Conservation (phyloP, 2,797 vertebrate species). For the Coranthus polyacanthus region DNA sequence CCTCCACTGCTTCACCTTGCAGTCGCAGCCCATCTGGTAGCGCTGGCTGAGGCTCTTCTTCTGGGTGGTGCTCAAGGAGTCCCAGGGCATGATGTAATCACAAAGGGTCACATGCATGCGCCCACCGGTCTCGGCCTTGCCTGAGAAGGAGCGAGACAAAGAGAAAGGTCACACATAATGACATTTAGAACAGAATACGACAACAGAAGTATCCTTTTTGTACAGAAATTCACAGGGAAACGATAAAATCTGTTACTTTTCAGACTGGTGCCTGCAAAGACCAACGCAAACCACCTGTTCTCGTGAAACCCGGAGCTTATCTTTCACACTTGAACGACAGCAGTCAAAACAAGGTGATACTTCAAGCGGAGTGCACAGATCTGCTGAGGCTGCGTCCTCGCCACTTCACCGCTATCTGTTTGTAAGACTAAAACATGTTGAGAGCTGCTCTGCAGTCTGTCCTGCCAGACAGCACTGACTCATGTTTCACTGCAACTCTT, state of each 20-base stretch:
- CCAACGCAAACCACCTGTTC: slow-evolving; percentile 14
- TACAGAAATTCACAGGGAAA: slow-evolving; percentile 1
- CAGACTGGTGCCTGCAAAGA: slow-evolving; percentile 20
- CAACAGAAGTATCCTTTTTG: not conserved
- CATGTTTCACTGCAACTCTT: slow-evolving; percentile 28
- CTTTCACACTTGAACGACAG: slow-evolving; percentile 5
- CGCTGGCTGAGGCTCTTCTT: slow-evolving; percentile 98
- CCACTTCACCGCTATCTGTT: slow-evolving; percentile 34
- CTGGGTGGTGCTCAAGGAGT: slow-evolving; percentile 93
- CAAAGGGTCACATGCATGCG: slow-evolving; percentile 97
- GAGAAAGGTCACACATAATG: slow-evolving; percentile 3
- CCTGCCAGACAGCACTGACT: slow-evolving; percentile 45
- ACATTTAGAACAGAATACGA: slow-evolving; percentile 2
- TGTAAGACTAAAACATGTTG: slow-evolving; percentile 51
- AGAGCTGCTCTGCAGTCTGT: too few species aligned
- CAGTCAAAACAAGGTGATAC: slow-evolving; percentile 64
- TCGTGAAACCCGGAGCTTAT: slow-evolving; percentile 7
- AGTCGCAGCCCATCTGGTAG: slow-evolving; percentile 99
- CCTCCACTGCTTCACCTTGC: too few species aligned
- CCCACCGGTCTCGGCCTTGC: slow-evolving; percentile 91
- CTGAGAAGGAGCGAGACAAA: slow-evolving; percentile 75
- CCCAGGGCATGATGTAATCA: slow-evolving; percentile 96
- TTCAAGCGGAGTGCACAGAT: slow-evolving; percentile 42
- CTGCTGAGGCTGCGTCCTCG: slow-evolving; percentile 23
- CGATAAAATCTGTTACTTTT: slow-evolving; percentile 40